phyloP scores from a whole-genome alignment of 2,888 invertebrate species.

The Drepana falcataria region DNA sequence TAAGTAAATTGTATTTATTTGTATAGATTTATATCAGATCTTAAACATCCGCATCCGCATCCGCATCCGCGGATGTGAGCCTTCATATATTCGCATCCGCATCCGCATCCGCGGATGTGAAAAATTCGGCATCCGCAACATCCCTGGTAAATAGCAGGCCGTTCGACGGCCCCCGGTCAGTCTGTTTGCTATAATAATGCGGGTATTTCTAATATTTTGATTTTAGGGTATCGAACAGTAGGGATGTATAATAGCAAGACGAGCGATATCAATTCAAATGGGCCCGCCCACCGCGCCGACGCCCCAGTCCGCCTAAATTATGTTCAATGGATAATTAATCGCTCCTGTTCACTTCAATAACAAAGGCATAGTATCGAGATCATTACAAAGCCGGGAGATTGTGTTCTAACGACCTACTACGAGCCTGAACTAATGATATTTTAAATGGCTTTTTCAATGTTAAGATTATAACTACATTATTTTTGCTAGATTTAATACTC shows the following conservation, averaged over 20 bases:
- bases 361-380: constrained; percentile 58
- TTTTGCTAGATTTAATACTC: too few relatives aligned
- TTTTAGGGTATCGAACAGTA: not conserved
- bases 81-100: too few relatives aligned
- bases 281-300: constrained; percentile 44
- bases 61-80: too few relatives aligned
- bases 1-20: too few relatives aligned
- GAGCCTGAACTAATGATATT: not conserved
- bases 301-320: constrained; percentile 70
- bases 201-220: not conserved
- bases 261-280: constrained; percentile 49
- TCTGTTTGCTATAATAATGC: constrained; percentile 1
- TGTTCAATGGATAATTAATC: constrained; percentile 77
- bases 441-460: too few relatives aligned
- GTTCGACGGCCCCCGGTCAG: too few relatives aligned
- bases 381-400: constrained; percentile 41
- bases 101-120: too few relatives aligned
- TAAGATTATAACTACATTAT: too few relatives aligned
- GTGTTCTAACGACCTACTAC: constrained; percentile 10
- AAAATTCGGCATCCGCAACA: too few relatives aligned
- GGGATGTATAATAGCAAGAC: constrained; percentile 26
- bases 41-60: too few relatives aligned
- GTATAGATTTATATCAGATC: too few relatives aligned
- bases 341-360: constrained; percentile 64
- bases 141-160: too few relatives aligned